Conservation (phyloP, 2,888 invertebrate species). For the Netelia melanura region DNA sequence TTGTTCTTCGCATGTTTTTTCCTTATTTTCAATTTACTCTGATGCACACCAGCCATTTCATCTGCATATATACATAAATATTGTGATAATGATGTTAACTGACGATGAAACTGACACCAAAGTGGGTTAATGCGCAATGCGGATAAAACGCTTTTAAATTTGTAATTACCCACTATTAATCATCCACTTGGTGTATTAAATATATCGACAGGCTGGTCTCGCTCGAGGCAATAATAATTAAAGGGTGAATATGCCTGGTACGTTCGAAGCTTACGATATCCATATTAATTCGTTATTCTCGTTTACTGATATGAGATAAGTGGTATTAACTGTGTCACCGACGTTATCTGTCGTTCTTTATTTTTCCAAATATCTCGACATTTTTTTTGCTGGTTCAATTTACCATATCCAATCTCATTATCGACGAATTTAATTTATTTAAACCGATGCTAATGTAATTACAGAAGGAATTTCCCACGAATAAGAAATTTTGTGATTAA, state of each 20-base stretch:
- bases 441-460: too few relatives aligned
- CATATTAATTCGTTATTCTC: neutral
- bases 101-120: neutral
- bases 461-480: too few relatives aligned
- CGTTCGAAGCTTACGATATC: neutral
- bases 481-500: too few relatives aligned
- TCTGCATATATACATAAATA: neutral
- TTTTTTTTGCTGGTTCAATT: too few relatives aligned
- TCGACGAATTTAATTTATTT: too few relatives aligned
- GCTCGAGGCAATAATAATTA: constrained; percentile 11
- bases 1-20: constrained; percentile 14
- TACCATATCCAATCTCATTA: too few relatives aligned
- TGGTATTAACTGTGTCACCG: neutral
- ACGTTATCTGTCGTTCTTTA: too few relatives aligned
- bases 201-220: neutral
- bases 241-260: neutral
- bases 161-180: constrained; percentile 7
- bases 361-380: too few relatives aligned
- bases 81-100: neutral
- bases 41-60: constrained; percentile 6
- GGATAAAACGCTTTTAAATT: neutral
- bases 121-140: constrained; percentile 4
- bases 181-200: neutral
- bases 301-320: neutral
- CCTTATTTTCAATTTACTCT: constrained; percentile 7